phyloP scores from a whole-genome alignment of 92 coral and sea anemone genomes.

The Porites lobata region DNA sequence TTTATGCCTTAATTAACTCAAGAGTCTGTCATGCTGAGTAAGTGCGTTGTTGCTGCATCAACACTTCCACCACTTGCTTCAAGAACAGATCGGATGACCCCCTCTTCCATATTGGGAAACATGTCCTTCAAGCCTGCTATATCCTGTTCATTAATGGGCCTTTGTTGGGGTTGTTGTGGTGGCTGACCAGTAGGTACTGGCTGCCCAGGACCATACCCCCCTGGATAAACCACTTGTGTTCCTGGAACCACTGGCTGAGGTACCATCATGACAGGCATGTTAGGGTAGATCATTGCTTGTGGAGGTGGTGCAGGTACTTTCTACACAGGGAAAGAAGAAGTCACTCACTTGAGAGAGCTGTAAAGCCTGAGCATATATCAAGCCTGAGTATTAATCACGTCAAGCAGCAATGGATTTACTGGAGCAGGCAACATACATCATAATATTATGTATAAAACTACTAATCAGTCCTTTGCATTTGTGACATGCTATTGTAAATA shows the following conservation, averaged over 20 bases:
- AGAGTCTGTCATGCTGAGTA: conserved; percentile 84
- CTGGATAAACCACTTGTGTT: conserved; percentile 85
- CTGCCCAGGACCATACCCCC: conserved; percentile 83
- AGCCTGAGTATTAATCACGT: no score
- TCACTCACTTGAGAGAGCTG: not conserved
- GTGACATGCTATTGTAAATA: no score
- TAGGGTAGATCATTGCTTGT: conserved; percentile 64
- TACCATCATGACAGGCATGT: conserved; percentile 93
- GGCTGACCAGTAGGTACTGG: conserved; percentile 65
- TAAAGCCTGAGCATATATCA: no score
- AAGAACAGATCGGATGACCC: conserved; percentile 93
- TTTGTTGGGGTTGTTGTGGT: conserved; percentile 33
- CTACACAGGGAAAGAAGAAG: not conserved
- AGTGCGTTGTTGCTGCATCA: conserved; percentile 88
- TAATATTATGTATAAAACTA: no score
- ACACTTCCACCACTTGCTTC: conserved; percentile 91
- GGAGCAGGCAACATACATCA: no score
- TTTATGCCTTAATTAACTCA: not conserved
- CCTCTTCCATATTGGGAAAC: conserved; percentile 98
- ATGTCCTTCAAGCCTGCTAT: conserved; percentile 92
- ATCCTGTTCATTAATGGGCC: conserved; percentile 65
- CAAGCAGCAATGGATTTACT: no score
- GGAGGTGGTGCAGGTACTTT: conserved; percentile 62
- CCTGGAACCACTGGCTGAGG: conserved; percentile 89
- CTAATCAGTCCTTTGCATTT: no score